Conservation (phyloP, 2,888 invertebrate genomes). For the Morpho deidamia region DNA sequence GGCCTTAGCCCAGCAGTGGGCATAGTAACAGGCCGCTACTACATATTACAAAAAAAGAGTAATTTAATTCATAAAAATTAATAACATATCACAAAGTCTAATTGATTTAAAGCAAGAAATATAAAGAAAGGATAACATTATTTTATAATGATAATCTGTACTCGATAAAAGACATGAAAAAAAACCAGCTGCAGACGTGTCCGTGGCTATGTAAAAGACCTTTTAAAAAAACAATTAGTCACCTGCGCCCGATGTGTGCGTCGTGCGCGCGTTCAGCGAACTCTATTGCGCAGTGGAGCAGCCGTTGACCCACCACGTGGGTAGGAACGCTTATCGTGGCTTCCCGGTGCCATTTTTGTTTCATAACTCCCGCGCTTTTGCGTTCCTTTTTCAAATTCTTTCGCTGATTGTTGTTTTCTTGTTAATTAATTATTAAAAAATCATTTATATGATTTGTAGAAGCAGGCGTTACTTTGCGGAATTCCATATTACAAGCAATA, state of each 20-base stretch:
- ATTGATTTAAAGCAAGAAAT: background rate
- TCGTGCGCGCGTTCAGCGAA: conserved; percentile 53
- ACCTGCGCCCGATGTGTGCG: conserved; percentile 39
- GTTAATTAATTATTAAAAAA: background rate
- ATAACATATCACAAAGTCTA: background rate
- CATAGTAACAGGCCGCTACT: no score
- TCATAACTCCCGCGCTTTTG: conserved; percentile 30
- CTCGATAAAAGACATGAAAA: background rate
- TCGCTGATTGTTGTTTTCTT: background rate
- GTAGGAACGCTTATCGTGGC: conserved; percentile 46
- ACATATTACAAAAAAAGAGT: no score
- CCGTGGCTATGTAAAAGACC: conserved; percentile 18
- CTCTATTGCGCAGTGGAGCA: conserved; percentile 67
- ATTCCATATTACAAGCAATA: no score
- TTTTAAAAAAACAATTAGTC: conserved; percentile 47
- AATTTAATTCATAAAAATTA: no score
- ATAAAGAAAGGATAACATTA: no score
- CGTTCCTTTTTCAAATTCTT: conserved; percentile 19
- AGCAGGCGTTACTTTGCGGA: no score
- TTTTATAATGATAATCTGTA: background rate
- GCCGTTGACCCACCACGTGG: conserved; percentile 74
- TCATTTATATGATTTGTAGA: no score
- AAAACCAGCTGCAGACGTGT: background rate
- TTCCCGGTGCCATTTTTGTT: conserved; percentile 33
- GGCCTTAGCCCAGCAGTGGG: no score